phyloP scores from a whole-genome alignment of 2,113 vertebrate genomes.

The Peromyscus maniculatus region DNA sequence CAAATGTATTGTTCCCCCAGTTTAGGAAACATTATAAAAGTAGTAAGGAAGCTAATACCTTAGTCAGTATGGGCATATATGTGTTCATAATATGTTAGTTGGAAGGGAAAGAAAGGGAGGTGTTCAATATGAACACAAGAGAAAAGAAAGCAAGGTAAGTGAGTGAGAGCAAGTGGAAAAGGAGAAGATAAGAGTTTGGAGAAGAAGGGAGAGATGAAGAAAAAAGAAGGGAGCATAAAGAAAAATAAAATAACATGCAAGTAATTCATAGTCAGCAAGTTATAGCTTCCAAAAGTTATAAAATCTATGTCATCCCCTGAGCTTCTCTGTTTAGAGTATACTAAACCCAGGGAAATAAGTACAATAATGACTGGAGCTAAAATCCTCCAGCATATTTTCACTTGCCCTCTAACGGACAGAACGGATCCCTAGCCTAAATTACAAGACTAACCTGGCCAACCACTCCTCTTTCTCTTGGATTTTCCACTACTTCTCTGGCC shows the following conservation, averaged over 20 bases:
- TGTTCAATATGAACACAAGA: not conserved
- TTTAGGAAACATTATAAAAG: not conserved
- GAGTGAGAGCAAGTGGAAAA: not conserved
- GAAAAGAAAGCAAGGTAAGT: not conserved
- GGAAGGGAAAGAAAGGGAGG: not conserved
- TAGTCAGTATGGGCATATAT: not conserved
- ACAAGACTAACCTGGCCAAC: not conserved
- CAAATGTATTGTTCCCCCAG: not conserved
- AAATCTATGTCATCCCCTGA: not conserved
- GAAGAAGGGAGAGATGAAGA: not conserved
- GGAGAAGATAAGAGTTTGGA: not conserved
- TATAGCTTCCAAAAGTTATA: not conserved
- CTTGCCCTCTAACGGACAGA: not conserved
- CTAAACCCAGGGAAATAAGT: not conserved
- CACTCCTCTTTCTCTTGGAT: not conserved
- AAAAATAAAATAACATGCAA: not conserved
- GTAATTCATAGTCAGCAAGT: not conserved
- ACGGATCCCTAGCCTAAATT: not conserved
- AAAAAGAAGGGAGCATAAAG: not conserved
- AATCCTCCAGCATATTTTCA: not conserved
- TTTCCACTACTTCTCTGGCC: not conserved
- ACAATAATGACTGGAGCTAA: not conserved
- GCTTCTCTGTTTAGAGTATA: not conserved
- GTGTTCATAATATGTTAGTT: no score
- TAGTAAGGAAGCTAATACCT: not conserved